Evolutionary conservation across 2,888 invertebrate species (phyloP), one percentile per base, ranked within the genome.

Genomic region (Torymus auratus): DNA sequence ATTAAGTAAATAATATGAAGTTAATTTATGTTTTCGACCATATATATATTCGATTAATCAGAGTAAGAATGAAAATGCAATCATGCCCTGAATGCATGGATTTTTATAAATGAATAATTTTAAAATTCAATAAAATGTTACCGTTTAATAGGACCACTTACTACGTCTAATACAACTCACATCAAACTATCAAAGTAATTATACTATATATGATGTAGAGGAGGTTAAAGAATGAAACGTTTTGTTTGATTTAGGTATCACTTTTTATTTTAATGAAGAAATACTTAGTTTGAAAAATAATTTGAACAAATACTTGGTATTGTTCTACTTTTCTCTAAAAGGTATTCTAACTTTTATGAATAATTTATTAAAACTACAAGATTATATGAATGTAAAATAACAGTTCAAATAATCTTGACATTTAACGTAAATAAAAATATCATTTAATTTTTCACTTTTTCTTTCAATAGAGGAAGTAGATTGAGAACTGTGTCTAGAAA

Each of bases 231-330:
- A 74, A 55, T n/a, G 60, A 23, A 41, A 75, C 13, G 11, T 10
- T 41, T 7, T 41, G 58, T 58, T 70, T 23, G 53, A 55, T 69
- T 23, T 50, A 61, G 10, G 3, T 52, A 28, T 75, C 20, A 70
- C 17, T 67, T 75, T 79, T 71, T 75, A 80, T 76, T 79, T 78
- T 20, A 58, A 61, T 80, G 76, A 72, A 80, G 17, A 76, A 72
- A 73, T 81, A n/a, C n/a, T n/a, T n/a, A 81, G 52, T 64, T 74
- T 64, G 14, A 75, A 70, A 70, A 77, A 75, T 70, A 76, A 77
- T 81, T 50, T 69, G 64, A 73, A 73, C 52, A 69, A 77, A 64
- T 65, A 50, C 11, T 67, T 23, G 50, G 52, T 52, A 74, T 71
- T 15, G 12, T 61, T 64, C 55, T 67, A 78, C 7, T 28, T 56